Conservation (phyloP, 1,140 invertebrate species). For the Oreohelix idahoensis region DNA sequence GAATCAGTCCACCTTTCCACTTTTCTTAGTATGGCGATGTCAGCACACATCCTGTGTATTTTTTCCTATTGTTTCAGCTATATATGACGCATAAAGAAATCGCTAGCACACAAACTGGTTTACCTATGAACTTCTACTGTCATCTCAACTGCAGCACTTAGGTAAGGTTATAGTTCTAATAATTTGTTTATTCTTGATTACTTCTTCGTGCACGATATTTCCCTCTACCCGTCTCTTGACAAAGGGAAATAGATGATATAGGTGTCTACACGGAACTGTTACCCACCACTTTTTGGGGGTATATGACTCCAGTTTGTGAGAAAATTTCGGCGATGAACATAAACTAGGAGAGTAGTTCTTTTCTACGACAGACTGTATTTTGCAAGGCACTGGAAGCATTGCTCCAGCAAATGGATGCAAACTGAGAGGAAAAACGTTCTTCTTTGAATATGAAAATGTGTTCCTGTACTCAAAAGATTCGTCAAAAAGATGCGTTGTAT, state of each 20-base stretch:
- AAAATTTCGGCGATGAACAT: conserved; percentile 50
- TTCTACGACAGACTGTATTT: conserved; percentile 46
- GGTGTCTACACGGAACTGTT: conserved; percentile 42
- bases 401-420: conserved; percentile 55
- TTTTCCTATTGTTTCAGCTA: no score
- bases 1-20: no score
- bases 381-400: conserved; percentile 57
- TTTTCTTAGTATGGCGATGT: no score
- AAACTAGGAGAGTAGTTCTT: conserved; percentile 52
- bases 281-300: not conserved
- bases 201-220: not conserved
- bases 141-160: not conserved
- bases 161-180: not conserved
- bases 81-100: no score
- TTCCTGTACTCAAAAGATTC: conserved; percentile 47
- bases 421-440: conserved; percentile 60
- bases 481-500: conserved; percentile 64
- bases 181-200: not conserved
- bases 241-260: conserved; percentile 48
- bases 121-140: no score
- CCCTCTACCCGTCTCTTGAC: conserved; percentile 34
- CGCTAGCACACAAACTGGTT: no score
- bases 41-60: no score
- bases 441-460: conserved; percentile 50
- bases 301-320: conserved; percentile 49